Base-by-base conservation (phyloP, 1,140 invertebrate genomes). In the Harlomillsia oculata region DNA sequence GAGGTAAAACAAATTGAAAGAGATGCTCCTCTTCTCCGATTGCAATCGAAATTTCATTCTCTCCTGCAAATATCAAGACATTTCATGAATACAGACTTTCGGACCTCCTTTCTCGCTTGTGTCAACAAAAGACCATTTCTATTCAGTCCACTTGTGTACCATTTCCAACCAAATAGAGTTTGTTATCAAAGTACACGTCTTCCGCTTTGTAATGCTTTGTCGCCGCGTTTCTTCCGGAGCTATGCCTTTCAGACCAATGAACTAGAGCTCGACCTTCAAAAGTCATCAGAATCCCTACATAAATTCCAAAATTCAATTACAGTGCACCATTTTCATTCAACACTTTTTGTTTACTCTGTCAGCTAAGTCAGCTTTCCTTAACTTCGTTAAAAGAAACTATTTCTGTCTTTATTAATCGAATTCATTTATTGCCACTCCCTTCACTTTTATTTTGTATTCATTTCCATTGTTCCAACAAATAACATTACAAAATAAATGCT, bases 1-100 rank as follows among this genome's bases (percentile, higher is more conserved):
- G 59, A 6, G 75, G 45, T 1, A 48, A 20, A 5, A 32, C 36
- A 21, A 48, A 48, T 32, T 32, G 45, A 14, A 48, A 48, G 0
- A 32, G 45, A 13, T 48, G 34, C 11, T 16, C 6, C 13, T 48
- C 28, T 4, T 30, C 28, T 32, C 45, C 45, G 13, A 23, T 8
- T 9, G 45, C 28, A 3, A 48, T 48, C n/a, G 28, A 32, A 11
- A 48, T 21, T 32, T 48, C 45, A 11, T 48, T 21, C 5, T 30
- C 45, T 32, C 45, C 45, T 48, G 45, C 18, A 6, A n/a, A 18
- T 21, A 9, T 21, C 11, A 44, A 23, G 9, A 13, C 28, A 11
- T 25, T 25, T n/a, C 18, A 9, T 1, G n/a, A 44, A 44, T 25
- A 16, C 13, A 41, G 11, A 2, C 11, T 41, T 41, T 21, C 23